Conservation (phyloP, 2,113 vertebrate species). For the Sceloporus tristichus region DNA sequence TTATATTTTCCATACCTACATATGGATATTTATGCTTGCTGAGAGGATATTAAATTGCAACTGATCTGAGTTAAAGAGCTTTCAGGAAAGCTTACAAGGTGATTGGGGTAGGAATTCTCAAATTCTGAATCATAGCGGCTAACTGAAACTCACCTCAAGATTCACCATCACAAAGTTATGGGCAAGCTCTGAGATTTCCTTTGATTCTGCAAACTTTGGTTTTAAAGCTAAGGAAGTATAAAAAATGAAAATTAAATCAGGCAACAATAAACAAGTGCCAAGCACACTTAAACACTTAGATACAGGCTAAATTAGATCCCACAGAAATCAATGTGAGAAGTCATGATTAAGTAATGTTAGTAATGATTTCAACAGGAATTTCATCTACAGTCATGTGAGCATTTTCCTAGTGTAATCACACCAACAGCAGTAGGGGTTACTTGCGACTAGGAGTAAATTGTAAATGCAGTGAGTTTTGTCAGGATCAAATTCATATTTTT, state of each 20-base stretch:
- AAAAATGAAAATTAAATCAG: background rate
- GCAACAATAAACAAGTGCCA: background rate
- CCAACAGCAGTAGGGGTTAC: background rate
- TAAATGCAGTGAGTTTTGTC: too few species aligned
- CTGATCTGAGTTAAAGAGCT: too few species aligned
- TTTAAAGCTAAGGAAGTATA: conserved; percentile 85
- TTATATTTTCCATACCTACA: background rate
- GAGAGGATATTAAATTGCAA: too few species aligned
- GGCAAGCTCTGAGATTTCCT: conserved; percentile 96
- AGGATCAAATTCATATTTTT: too few species aligned
- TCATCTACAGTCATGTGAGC: background rate
- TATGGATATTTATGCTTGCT: too few species aligned
- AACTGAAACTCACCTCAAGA: conserved; percentile 87
- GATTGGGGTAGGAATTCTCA: conserved; percentile 20
- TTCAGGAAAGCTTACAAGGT: too few species aligned
- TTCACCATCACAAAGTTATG: conserved; percentile 99
- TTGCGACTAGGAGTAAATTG: background rate
- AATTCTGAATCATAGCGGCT: conserved; percentile 20
- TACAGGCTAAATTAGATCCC: background rate
- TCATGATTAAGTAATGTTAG: background rate
- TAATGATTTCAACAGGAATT: background rate
- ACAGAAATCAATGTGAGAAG: background rate
- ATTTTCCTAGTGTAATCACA: background rate
- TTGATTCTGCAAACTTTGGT: conserved; percentile 96
- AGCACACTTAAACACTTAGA: background rate